Conservation (phyloP, 2,888 invertebrate species). For the Peribatodes rhomboidaria region DNA sequence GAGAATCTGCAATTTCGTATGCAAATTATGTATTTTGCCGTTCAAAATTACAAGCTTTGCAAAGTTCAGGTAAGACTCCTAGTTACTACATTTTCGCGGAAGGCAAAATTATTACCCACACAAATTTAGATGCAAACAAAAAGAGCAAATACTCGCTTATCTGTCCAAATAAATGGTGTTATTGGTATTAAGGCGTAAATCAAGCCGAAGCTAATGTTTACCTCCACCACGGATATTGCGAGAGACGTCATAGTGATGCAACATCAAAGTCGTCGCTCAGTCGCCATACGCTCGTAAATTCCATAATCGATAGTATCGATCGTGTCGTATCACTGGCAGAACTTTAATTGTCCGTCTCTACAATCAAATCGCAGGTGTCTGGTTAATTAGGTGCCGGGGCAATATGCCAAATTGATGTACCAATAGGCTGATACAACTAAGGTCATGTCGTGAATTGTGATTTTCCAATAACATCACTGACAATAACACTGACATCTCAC, state of each 20-base stretch:
- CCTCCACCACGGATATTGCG: neutral
- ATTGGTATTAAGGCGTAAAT: neutral
- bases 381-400: conserved; percentile 34
- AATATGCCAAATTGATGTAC: conserved; percentile 43
- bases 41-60: neutral
- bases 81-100: neutral
- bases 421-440: conserved; percentile 23
- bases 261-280: neutral
- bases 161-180: neutral
- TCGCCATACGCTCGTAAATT: neutral
- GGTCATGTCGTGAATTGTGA: conserved; percentile 22
- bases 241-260: conserved; percentile 1
- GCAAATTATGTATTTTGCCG: neutral
- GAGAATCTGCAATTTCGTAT: neutral
- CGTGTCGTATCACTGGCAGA: conserved; percentile 8
- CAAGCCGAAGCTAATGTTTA: neutral
- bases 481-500: neutral
- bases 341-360: conserved; percentile 12
- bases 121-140: neutral
- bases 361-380: conserved; percentile 30
- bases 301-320: conserved; percentile 9
- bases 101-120: neutral
- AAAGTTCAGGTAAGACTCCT: neutral
- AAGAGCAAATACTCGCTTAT: neutral
- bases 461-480: conserved; percentile 15